Evolutionary conservation across 2,113 vertebrate genomes (phyloP).

Genomic region (Apteryx mantelli): DNA sequence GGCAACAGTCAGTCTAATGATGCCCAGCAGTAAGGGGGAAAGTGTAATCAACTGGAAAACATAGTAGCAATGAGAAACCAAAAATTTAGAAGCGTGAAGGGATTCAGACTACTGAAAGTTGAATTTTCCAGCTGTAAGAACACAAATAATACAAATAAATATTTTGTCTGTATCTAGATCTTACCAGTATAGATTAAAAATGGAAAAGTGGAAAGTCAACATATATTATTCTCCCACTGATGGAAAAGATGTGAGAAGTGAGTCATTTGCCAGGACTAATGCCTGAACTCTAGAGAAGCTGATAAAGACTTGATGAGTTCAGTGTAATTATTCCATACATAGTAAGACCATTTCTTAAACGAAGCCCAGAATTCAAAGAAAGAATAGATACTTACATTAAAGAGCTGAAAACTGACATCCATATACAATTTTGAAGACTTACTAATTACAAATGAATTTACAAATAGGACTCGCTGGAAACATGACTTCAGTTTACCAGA

Average conservation of each 20-base stretch:
- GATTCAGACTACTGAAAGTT: neutral
- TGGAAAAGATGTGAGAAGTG: neutral
- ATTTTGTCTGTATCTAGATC: neutral
- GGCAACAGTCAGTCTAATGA: neutral
- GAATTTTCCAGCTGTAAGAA: neutral
- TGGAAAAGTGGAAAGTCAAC: neutral
- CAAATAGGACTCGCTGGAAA: neutral
- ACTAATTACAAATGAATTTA: neutral
- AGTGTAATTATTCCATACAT: neutral
- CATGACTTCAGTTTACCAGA: neutral
- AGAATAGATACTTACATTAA: neutral
- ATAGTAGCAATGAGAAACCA: neutral
- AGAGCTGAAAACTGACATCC: neutral
- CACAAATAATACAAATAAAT: neutral
- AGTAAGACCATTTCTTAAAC: neutral
- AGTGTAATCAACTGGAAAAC: constrained; percentile 13
- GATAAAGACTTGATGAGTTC: neutral
- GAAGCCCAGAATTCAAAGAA: neutral
- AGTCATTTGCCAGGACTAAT: neutral
- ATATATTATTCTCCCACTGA: neutral
- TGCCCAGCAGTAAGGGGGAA: neutral
- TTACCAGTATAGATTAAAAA: neutral
- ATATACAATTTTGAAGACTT: neutral
- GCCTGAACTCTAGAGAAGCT: neutral
- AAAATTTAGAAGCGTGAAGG: neutral